phyloP scores from a whole-genome alignment of 2,797 vertebrate genomes.

The Knipowitschia caucasica region DNA sequence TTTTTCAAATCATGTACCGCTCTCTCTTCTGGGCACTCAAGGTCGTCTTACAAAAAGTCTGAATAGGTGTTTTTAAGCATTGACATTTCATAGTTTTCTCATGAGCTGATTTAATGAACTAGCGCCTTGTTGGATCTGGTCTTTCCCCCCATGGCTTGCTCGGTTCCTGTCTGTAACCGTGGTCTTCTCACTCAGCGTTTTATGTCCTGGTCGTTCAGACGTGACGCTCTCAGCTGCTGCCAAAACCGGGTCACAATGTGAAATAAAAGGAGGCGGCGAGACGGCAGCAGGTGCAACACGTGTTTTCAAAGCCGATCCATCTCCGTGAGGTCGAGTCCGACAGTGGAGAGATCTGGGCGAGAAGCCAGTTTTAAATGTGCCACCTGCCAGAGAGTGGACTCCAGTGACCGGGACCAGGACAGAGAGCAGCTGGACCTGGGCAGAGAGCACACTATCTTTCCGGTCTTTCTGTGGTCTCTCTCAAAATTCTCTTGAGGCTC shows the following conservation, averaged over 20 bases:
- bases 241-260: not conserved
- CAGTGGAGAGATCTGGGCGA: constrained; percentile 6
- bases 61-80: too few species aligned
- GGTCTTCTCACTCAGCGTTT: constrained; percentile 12
- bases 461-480: too few species aligned
- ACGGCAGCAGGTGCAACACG: constrained; percentile 12
- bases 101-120: too few species aligned
- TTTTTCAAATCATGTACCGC: too few species aligned
- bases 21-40: too few species aligned
- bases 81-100: too few species aligned
- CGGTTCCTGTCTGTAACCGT: constrained; percentile 8
- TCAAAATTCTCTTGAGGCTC: too few species aligned
- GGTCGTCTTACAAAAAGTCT: too few species aligned
- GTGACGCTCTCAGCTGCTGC: constrained; percentile 12
- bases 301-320: not conserved
- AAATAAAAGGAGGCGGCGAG: not conserved
- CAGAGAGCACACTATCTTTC: too few species aligned
- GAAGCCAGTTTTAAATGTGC: not conserved
- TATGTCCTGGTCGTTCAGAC: constrained; percentile 19
- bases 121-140: constrained; percentile 6
- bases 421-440: too few species aligned
- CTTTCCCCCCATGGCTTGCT: constrained; percentile 1
- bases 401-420: not conserved
- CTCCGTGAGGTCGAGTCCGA: not conserved
- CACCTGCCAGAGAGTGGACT: constrained; percentile 2